Base-by-base conservation (phyloP, 1,140 invertebrate species). In the Penaeus vannamei region DNA sequence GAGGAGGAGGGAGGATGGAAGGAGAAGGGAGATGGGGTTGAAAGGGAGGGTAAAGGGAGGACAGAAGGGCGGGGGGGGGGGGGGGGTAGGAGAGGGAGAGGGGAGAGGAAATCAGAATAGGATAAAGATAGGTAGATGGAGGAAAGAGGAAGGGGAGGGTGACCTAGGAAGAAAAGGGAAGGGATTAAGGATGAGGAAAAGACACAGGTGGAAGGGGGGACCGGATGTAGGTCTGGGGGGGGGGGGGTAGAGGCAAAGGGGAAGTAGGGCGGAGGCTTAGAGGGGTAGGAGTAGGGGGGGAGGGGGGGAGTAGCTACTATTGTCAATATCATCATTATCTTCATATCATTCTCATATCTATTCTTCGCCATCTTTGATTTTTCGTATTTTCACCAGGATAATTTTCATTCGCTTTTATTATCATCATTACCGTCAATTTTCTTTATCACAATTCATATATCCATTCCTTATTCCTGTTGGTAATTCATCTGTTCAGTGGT, bases 351-450 rank as follows among this genome's bases (percentile, higher is more conserved):
- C 8, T 53, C 10, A 53, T 53, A 12, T 12, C 10, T 53, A 53
- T 53, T 53, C 1, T 10, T 8, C 3, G 36, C 14, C 10, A 14
- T 53, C 46, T 7, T 12, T 53, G 10, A n/a, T n/a, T 53, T 12
- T 14, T 7, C 46, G 14, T 53, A 53, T 53, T 53, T 5, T 53
- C 46, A 53, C 10, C 14, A 53, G 8, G 8, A 53, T 7, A 53
- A 53, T 53, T 14, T 12, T 53, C 46, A 53, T 53, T 53, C 46
- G 14, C 46, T 46, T 20, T 17, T 80, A 46, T 80, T 53, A 80
- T 80, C 29, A 80, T 80, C 46, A 53, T 53, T 80, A 80, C 46
- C 46, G 23, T 80, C 29, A 80, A 80, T 80, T 23, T 19, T 80
- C 46, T 8, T 79, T 42, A 79, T 79, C 42, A 79, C 36, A 53